Percentiles rank a stretch among this genome's conserved stretches.
Evolutionary conservation across 2,888 invertebrate genomes (phyloP).

Genomic region (Drosophila pseudotalamancana): DNA sequence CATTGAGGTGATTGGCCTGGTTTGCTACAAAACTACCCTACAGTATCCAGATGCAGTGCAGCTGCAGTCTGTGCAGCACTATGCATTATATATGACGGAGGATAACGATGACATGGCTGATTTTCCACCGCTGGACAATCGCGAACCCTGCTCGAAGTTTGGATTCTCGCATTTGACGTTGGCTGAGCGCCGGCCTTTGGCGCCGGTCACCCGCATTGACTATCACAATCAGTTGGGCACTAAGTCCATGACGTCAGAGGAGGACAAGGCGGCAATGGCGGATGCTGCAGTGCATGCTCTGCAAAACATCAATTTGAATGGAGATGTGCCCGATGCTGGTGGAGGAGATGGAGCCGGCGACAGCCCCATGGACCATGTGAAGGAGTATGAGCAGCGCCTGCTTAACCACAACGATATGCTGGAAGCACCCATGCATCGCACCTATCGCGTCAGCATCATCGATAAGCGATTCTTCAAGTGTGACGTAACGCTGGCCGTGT

Average conservation of each 20-base stretch:
- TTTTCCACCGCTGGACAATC: constrained; percentile 94
- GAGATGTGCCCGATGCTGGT: constrained; percentile 54
- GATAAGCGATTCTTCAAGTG: constrained; percentile 92
- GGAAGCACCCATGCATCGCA: constrained; percentile 94
- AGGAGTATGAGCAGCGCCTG: constrained; percentile 87
- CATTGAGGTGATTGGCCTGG: constrained; percentile 95
- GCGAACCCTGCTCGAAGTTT: constrained; percentile 96
- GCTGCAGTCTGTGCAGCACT: constrained; percentile 88
- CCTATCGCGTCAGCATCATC: constrained; percentile 90
- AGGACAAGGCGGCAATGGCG: constrained; percentile 81
- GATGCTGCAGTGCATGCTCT: constrained; percentile 77
- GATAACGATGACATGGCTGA: constrained; percentile 95
- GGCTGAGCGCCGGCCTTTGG: constrained; percentile 87
- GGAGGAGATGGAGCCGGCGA: constrained; percentile 16
- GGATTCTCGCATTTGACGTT: constrained; percentile 95
- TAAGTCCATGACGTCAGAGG: constrained; percentile 84
- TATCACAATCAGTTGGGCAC: constrained; percentile 73
- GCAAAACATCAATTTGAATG: constrained; percentile 63
- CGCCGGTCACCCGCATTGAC: constrained; percentile 80
- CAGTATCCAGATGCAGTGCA: constrained; percentile 87
- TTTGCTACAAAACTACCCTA: constrained; percentile 92
- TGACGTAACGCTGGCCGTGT: constrained; percentile 94
- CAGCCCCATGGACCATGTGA: constrained; percentile 56
- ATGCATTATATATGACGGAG: constrained; percentile 96
- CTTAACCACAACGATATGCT: constrained; percentile 91